A percentile compares a stretch with the other conserved stretches of the same genome.
These are phyloP conservation scores for Rhagoletis pomonella DNA, from an alignment of 1,140 invertebrate species.

Conservation along the genomic window DNA sequence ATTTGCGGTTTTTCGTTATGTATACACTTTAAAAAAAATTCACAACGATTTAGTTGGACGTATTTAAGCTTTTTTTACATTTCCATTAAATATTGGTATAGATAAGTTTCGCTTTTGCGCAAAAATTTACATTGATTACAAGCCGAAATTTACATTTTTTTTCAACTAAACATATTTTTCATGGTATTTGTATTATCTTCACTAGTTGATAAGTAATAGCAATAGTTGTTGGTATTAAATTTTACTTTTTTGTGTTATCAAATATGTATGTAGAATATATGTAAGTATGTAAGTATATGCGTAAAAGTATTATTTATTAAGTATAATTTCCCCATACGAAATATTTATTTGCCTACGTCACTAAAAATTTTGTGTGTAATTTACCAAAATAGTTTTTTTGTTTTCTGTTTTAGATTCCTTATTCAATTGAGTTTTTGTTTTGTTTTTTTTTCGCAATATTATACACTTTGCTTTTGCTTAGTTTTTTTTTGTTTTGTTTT, in stretches of 20 bases:
- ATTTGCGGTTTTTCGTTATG: background rate
- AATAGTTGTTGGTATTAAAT: conserved; percentile 37
- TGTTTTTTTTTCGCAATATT: background rate
- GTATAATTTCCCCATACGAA: conserved; percentile 25
- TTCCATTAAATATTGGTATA: background rate
- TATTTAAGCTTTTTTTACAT: background rate
- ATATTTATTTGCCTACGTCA: conserved; percentile 28
- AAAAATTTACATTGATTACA: background rate
- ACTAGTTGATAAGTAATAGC: conserved; percentile 41
- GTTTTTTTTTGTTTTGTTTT: conserved; percentile 16
- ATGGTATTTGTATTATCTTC: background rate
- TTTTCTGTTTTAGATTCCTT: background rate
- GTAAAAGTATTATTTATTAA: conserved; percentile 37
- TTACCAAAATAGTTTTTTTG: conserved; percentile 40
- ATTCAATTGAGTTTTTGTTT: background rate
- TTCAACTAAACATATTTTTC: conserved; percentile 23
- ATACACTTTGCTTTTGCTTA: conserved; percentile 12
- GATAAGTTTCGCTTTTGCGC: background rate
- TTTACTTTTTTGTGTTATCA: background rate
- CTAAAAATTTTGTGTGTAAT: conserved; percentile 11
- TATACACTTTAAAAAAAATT: conserved; percentile 30
- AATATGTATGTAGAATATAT: background rate
- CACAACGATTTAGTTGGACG: conserved; percentile 17
- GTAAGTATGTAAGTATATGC: conserved; percentile 11
- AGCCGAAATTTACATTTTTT: conserved; percentile 22